These are phyloP conservation scores for Ochotona curzoniae DNA, from an alignment of 2,113 vertebrate genomes.

Conservation along the genomic window DNA sequence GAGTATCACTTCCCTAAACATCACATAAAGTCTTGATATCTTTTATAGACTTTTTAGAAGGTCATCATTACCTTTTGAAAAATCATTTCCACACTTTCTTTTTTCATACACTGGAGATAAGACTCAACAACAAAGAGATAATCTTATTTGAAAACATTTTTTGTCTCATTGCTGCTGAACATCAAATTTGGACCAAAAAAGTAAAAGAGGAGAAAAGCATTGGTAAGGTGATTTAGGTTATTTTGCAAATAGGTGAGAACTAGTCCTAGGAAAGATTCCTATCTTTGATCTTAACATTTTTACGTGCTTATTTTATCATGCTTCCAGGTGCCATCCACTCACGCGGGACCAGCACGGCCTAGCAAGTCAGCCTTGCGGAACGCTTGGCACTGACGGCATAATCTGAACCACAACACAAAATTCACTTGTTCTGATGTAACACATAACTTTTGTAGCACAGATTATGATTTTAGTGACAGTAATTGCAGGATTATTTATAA, in stretches of 20 bases:
- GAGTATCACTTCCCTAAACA: constrained; percentile 47
- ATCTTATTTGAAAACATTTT: constrained; percentile 42
- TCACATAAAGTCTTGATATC: neutral
- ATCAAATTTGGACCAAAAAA: constrained; percentile 19
- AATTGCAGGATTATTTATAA: neutral
- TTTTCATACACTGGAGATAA: neutral
- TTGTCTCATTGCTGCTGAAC: neutral
- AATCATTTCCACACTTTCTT: neutral
- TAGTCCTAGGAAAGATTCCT: neutral
- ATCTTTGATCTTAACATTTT: neutral
- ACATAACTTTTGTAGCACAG: neutral
- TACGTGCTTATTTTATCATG: neutral
- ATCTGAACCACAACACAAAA: neutral
- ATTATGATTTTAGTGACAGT: neutral
- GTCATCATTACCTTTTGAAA: constrained; percentile 16
- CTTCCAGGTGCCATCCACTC: neutral
- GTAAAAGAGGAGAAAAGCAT: neutral
- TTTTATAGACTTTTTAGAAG: neutral
- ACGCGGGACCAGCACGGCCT: neutral
- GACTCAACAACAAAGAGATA: neutral
- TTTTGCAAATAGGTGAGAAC: neutral
- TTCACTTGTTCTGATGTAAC: constrained; percentile 18
- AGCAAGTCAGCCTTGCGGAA: neutral
- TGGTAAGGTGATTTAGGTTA: neutral
- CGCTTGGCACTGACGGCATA: too few relatives aligned